Percentiles rank a stretch among this genome's conserved stretches.
Evolutionary conservation across 2,888 invertebrate species (phyloP).

Genomic region (Drosophila neonasuta): DNA sequence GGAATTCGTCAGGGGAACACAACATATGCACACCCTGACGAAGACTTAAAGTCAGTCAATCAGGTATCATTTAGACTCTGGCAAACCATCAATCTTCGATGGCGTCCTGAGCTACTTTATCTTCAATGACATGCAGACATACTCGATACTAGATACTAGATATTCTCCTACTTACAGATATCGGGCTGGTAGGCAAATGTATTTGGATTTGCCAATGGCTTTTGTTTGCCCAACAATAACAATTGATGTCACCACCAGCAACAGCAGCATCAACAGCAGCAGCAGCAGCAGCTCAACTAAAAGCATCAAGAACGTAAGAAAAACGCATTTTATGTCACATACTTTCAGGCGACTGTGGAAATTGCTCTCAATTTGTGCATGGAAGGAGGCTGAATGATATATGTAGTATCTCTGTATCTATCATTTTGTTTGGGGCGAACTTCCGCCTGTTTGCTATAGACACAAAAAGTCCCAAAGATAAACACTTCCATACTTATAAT

Average conservation of each 20-base stretch:
- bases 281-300: conserved; percentile 43
- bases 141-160: conserved; percentile 48
- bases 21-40: conserved; percentile 55
- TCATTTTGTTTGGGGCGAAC: not conserved
- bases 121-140: conserved; percentile 66
- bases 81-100: conserved; percentile 74
- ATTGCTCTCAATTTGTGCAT: conserved; percentile 26
- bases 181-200: conserved; percentile 65
- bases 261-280: conserved; percentile 31
- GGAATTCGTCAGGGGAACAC: conserved; percentile 24
- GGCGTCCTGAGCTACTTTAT: conserved; percentile 54
- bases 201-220: conserved; percentile 60
- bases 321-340: conserved; percentile 56
- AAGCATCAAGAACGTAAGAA: conserved; percentile 28
- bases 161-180: conserved; percentile 5
- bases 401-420: conserved; percentile 15
- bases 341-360: conserved; percentile 60
- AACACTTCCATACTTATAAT: conserved; percentile 35
- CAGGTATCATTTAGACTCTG: conserved; percentile 69
- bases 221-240: conserved; percentile 76
- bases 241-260: conserved; percentile 70
- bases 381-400: conserved; percentile 38
- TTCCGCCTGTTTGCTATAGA: conserved; percentile 23
- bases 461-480: conserved; percentile 36
- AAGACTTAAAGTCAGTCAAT: conserved; percentile 50